Evolutionary conservation across 2,797 vertebrate genomes (phyloP).

Genomic region (Danio aesculapii): DNA sequence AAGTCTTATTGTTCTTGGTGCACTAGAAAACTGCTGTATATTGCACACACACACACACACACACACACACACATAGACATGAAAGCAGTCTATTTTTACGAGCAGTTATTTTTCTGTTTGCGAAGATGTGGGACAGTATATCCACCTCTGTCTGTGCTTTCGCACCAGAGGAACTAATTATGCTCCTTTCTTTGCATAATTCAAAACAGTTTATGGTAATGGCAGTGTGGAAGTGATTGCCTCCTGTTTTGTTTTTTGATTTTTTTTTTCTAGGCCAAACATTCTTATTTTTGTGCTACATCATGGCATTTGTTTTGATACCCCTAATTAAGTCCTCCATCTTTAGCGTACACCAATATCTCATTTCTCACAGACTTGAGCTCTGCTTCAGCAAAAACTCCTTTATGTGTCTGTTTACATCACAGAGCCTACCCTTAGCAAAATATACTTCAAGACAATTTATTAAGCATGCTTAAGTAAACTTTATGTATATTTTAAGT

Average conservation of each 20-base stretch:
- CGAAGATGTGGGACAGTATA: slow-evolving; percentile 56
- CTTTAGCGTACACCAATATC: slow-evolving; percentile 20
- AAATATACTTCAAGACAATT: no score
- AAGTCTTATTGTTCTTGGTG: slow-evolving; percentile 10
- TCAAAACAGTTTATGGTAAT: slow-evolving; percentile 66
- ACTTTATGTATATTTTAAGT: no score
- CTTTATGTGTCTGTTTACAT: neutral
- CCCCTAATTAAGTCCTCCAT: slow-evolving; percentile 47
- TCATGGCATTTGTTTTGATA: slow-evolving; percentile 53
- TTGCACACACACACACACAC: neutral
- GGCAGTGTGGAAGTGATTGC: slow-evolving; percentile 43
- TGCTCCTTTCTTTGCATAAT: slow-evolving; percentile 66
- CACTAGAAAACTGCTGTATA: slow-evolving; percentile 10
- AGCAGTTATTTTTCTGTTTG: slow-evolving; percentile 41
- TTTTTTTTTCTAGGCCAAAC: slow-evolving; percentile 48
- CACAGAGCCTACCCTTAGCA: neutral
- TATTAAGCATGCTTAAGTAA: no score
- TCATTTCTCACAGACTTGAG: slow-evolving; percentile 11
- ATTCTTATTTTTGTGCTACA: slow-evolving; percentile 57
- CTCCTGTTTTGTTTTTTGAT: slow-evolving; percentile 43
- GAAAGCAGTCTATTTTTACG: slow-evolving; percentile 45
- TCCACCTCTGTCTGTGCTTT: slow-evolving; percentile 50
- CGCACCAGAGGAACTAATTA: slow-evolving; percentile 71
- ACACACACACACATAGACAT: neutral
- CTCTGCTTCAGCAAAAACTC: slow-evolving; percentile 43